Base-by-base conservation (phyloP, 30 jellyfish, hydroid and myxozoan species). In the Catostylus mosaicus region DNA sequence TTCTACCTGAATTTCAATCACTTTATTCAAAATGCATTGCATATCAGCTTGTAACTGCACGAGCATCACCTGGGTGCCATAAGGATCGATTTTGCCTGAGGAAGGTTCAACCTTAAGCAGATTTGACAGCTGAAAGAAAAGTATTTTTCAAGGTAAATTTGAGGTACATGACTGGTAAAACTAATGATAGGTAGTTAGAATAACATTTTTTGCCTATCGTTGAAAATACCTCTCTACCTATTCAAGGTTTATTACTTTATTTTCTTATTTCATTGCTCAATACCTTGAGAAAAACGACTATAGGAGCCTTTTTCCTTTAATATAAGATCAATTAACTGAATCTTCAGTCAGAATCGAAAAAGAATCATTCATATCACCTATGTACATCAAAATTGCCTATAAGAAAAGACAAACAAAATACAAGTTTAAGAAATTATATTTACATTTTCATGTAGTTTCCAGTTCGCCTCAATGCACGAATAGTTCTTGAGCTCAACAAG, bases 381-480 rank as follows among this genome's bases (percentile, higher is more conserved):
- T n/a, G n/a, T n/a, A n/a, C n/a, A 2, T 2, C 18, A 18, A 22
- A 61, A 29, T 61, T 26, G 10, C 43, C n/a, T n/a, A n/a, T n/a
- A 61, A 61, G 43, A 19, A 5, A 37, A 19, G 43, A 29, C 18
- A 37, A 8, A 20, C 2, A 18, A 54, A n/a, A 46, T 46, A 46
- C 11, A 46, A 46, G 19, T 46, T 46, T 46, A 46, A 9, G 60
- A 9, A 9, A n/a, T n/a, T n/a, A n/a, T n/a, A n/a, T 62, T 66
- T 22, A 71, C 74, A 31, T 59, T 30, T 16, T 73, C 73, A 27
- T 40, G 34, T 24, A 83, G 19, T 16, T 32, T 83, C 97, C 97
- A 90, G 16, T 24, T 12, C 40, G 97, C 92, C 23, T 74, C 85
- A 18, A 81, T 83, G 23, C 83, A 77, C 29, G 96, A 83, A 34